Conservation (phyloP, 2,888 invertebrate species). For the Brachyptera putata region DNA sequence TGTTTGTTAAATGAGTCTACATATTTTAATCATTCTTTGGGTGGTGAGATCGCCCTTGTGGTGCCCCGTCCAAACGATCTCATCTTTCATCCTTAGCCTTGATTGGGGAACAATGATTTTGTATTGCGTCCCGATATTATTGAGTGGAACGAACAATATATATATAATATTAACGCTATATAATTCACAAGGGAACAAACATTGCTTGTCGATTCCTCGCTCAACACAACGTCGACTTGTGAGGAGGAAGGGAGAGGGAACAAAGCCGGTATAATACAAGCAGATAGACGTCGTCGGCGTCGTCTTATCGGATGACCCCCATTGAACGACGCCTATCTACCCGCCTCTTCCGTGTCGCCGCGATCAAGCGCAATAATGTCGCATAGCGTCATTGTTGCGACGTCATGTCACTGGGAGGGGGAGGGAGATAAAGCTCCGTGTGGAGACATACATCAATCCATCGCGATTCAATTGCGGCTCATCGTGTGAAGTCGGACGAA, state of each 20-base stretch:
- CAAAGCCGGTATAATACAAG: background rate
- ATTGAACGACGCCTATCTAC: slow-evolving; percentile 12
- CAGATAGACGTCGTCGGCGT: background rate
- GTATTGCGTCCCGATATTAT: too few relatives aligned
- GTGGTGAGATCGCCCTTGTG: too few relatives aligned
- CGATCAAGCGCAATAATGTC: slow-evolving; percentile 12
- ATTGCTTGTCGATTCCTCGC: too few relatives aligned
- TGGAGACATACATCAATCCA: background rate
- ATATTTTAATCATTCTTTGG: too few relatives aligned
- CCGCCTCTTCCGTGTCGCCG: slow-evolving; percentile 27
- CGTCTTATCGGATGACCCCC: slow-evolving; percentile 25
- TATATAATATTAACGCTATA: too few relatives aligned
- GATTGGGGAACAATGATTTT: too few relatives aligned
- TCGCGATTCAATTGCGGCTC: background rate
- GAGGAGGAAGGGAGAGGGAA: background rate
- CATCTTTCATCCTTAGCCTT: too few relatives aligned
- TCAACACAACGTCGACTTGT: too few relatives aligned
- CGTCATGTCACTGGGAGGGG: slow-evolving; percentile 10
- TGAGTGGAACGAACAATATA: too few relatives aligned
- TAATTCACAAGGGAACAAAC: too few relatives aligned
- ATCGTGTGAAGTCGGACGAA: background rate
- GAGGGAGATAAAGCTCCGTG: background rate
- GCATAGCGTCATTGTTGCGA: slow-evolving; percentile 12
- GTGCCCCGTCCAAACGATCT: too few relatives aligned
- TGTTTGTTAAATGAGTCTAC: too few relatives aligned